Evolutionary conservation across 2,888 invertebrate species (phyloP).

Genomic region (Actias luna): DNA sequence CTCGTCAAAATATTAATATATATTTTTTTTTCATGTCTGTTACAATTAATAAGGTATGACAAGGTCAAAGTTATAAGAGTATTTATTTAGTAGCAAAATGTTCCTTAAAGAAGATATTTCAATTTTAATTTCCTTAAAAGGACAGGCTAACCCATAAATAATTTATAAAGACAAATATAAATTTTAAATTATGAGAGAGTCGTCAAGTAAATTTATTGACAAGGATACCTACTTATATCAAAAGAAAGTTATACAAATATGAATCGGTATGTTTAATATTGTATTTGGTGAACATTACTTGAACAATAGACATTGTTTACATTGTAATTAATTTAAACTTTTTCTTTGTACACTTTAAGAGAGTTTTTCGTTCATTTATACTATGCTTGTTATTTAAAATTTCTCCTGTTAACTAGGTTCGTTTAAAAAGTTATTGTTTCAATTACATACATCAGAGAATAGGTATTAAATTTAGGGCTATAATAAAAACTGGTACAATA

Average conservation of each 20-base stretch:
- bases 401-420: no score
- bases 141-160: slow-evolving; percentile 38
- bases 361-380: not conserved
- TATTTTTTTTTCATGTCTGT: no score
- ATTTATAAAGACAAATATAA: slow-evolving; percentile 43
- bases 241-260: not conserved
- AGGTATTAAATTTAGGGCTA: not conserved
- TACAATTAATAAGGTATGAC: no score
- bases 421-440: not conserved
- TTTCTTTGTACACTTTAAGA: no score
- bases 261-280: not conserved
- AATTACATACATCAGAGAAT: not conserved
- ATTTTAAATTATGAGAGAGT: slow-evolving; percentile 32
- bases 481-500: not conserved
- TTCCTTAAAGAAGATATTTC: slow-evolving; percentile 13
- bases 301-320: not conserved
- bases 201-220: slow-evolving; percentile 7
- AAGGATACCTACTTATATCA: not conserved
- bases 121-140: slow-evolving; percentile 20
- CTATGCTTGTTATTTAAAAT: no score
- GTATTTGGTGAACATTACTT: not conserved
- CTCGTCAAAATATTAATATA: not conserved
- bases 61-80: not conserved
- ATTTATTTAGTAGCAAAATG: not conserved
- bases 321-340: no score